phyloP scores from a whole-genome alignment of 2,797 vertebrate genomes.

The Diplodus sargus region DNA sequence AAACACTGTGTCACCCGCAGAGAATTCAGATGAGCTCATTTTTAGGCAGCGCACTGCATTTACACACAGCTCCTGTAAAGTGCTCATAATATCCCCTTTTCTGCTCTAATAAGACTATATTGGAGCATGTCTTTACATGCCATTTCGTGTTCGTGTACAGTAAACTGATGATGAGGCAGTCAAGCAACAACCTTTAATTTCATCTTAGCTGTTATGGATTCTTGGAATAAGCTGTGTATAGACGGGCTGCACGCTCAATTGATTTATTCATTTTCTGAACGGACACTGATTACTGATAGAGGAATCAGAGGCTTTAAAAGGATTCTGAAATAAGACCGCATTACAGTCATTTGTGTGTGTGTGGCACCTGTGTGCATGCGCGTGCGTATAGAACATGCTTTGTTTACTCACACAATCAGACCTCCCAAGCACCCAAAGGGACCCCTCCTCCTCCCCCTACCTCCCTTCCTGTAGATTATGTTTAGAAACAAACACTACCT shows the following conservation, averaged over 20 bases:
- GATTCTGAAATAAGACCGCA: constrained; percentile 32
- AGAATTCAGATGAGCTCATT: constrained; percentile 37
- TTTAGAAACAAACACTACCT: constrained; percentile 38
- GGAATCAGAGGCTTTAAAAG: constrained; percentile 49
- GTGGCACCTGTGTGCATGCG: background rate
- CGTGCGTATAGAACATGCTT: background rate
- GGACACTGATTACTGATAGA: constrained; percentile 57
- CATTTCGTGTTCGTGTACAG: constrained; percentile 28
- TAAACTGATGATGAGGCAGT: constrained; percentile 41
- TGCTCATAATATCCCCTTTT: background rate
- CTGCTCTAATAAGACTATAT: constrained; percentile 11
- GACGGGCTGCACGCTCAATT: constrained; percentile 51
- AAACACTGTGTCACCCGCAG: constrained; percentile 3
- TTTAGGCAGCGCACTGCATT: background rate
- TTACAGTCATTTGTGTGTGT: constrained; percentile 18
- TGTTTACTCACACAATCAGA: constrained; percentile 27
- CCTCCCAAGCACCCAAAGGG: constrained; percentile 19
- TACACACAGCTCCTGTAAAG: constrained; percentile 13
- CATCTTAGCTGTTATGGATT: constrained; percentile 56
- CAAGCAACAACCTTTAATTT: constrained; percentile 39
- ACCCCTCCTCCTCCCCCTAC: constrained; percentile 4
- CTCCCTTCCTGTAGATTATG: constrained; percentile 33
- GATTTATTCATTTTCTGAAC: constrained; percentile 68
- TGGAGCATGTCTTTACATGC: constrained; percentile 35
- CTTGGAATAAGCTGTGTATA: constrained; percentile 40